These are phyloP conservation scores for Heteropelma amictum DNA, from an alignment of 2,888 invertebrate genomes.

Conservation along the genomic window DNA sequence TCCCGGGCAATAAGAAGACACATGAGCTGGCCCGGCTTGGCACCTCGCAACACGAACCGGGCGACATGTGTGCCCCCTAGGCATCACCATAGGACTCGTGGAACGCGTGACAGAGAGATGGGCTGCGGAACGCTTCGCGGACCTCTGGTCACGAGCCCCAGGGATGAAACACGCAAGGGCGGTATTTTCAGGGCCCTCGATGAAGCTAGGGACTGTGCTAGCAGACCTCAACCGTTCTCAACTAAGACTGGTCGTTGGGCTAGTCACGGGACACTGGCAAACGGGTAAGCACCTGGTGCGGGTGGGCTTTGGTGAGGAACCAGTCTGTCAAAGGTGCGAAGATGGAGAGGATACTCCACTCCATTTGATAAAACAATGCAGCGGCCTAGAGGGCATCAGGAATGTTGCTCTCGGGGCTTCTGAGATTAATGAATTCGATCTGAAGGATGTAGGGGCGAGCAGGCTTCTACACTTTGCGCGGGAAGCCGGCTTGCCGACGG, in stretches of 20 bases:
- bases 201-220: conserved; percentile 4
- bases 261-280: conserved; percentile 22
- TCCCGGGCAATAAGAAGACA: background rate
- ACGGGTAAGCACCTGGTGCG: background rate
- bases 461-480: background rate
- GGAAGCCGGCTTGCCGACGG: background rate
- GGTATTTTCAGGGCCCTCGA: conserved; percentile 6
- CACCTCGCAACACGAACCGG: background rate
- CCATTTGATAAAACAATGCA: conserved; percentile 12
- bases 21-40: conserved; percentile 3
- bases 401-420: background rate
- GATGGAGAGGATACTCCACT: background rate
- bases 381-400: conserved; percentile 5
- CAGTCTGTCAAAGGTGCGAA: background rate
- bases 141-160: background rate
- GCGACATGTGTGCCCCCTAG: background rate
- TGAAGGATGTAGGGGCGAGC: background rate
- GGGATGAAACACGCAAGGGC: no score
- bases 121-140: background rate
- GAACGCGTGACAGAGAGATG: background rate
- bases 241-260: conserved; percentile 1
- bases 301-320: background rate
- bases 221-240: background rate
- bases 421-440: background rate
- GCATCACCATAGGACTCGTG: background rate